phyloP scores from a whole-genome alignment of 2,113 vertebrate genomes.

The Psephotus haematonotus region DNA sequence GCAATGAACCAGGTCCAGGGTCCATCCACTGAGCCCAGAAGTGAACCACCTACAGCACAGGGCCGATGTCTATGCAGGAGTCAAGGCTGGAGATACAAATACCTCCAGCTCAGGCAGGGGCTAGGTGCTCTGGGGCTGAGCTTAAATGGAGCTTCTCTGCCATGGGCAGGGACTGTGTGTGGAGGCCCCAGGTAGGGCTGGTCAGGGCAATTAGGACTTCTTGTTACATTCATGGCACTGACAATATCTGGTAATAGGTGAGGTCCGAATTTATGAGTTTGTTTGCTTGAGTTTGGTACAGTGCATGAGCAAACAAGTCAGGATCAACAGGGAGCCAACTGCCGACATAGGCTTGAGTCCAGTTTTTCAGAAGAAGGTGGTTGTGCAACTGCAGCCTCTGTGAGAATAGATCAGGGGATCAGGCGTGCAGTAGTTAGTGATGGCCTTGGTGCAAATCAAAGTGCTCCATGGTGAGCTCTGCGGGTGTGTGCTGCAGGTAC shows the following conservation, averaged over 20 bases:
- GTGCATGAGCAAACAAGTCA: neutral
- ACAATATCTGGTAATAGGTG: neutral
- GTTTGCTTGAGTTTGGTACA: neutral
- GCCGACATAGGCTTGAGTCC: neutral
- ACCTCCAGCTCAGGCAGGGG: accelerated
- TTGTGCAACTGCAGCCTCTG: neutral
- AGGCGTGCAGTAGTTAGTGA: neutral
- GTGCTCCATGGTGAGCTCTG: accelerated
- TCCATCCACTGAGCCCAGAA: neutral
- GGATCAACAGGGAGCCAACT: neutral
- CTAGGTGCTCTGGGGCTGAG: neutral
- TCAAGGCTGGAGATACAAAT: neutral
- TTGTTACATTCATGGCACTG: neutral
- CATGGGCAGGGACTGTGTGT: neutral
- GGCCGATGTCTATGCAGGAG: too few species aligned
- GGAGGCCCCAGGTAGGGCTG: neutral
- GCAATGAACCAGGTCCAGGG: neutral
- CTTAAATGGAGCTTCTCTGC: neutral
- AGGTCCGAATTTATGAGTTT: neutral
- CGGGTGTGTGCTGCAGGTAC: accelerated
- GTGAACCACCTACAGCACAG: neutral
- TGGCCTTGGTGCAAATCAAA: neutral
- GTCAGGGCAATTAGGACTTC: neutral
- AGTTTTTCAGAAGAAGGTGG: accelerated
- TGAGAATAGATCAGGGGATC: neutral